Evolutionary conservation across 2,113 vertebrate species (phyloP), one percentile per base, ranked within the genome.

Genomic region (Phylloscopus trochiloides): DNA sequence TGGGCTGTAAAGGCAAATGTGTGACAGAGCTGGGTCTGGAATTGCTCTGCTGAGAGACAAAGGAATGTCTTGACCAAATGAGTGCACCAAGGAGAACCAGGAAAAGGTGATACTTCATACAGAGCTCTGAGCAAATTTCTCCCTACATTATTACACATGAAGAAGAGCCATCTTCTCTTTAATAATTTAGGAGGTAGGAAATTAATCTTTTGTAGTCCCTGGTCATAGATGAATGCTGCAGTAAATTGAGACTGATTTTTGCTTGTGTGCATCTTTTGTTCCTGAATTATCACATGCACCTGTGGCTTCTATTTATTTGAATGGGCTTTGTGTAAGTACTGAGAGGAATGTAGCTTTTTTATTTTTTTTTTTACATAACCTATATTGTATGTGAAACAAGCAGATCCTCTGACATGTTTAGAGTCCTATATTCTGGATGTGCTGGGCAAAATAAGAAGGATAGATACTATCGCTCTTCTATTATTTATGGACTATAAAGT

Each of bases 401-500:
- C 87, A 97, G 97, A 97, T 73, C 65, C 62, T 93, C 79, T 98
- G 98, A 96, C 97, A 95, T 73, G 78, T 98, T 97, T 97, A 97
- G 93, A 98, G 97, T 96, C 96, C 94, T 93, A 82, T 96, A 95
- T 97, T 94, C 86, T 94, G 84, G 94, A 96, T 98, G 95, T 94
- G 77, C 74, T 95, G 95, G 92, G 97, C 90, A 96, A 98, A 98
- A 98, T 95, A 97, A 97, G 95, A 93, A 95, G 95, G 94, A 96
- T 95, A 98, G 97, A 97, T 97, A 96, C 98, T 94, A 97, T 97
- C 91, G 8, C 92, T 98, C 97, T 97, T 98, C 97, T 98, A 96
- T 97, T 97, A 97, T 98, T 98, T 98, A 98, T 97, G 97, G 97
- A 96, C 97, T 97, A 98, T 98, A 98, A 98, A 98, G 97, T 97